Evolutionary conservation across 2,113 vertebrate genomes (phyloP), one percentile per base, ranked within the genome.

Genomic region (Percina caprodes): DNA sequence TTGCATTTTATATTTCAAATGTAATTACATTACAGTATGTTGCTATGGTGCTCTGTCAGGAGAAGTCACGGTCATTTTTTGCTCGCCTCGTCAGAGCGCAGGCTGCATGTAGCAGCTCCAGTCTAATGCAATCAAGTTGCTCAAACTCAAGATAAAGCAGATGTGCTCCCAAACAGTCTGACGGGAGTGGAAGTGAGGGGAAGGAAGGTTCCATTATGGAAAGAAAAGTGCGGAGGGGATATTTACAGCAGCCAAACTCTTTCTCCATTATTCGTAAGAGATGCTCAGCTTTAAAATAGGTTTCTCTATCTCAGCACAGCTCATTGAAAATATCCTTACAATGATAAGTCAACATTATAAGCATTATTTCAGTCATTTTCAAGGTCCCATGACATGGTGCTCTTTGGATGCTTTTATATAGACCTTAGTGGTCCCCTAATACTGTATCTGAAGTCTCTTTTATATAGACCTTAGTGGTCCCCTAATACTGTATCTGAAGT

Each of bases 1-100:
- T 89, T 88, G 87, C 84, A 92, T 93, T 94, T 93, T 86, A 90
- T 92, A 93, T 94, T 93, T 94, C 91, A 94, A 81, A 94, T 92
- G 80, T 94, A 95, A 96, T 92, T 87, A 92, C 91, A 91, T 93
- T 93, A 93, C 74, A 77, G 91, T 83, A 74, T 76, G 79, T 81
- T 84, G 86, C 89, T 77, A 71, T 63, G 78, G 89, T 68, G 80
- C 79, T 89, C 88, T 93, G 91, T 94, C 94, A 94, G 89, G 82
- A 84, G 59, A 82, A 91, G 92, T 91, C 82, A 68, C 49, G 80
- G 86, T 88, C 78, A 82, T 92, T 94, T 42, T 93, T 92, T 87
- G 79, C 90, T 85, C 80, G 85, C 79, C 89, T 92, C 46, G 81
- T 93, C 92, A 89, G 84, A 88, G 84, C 71, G 80, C 54, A 66